Evolutionary conservation across 1,140 invertebrate genomes (phyloP).

Genomic region (Drosophila lini): DNA sequence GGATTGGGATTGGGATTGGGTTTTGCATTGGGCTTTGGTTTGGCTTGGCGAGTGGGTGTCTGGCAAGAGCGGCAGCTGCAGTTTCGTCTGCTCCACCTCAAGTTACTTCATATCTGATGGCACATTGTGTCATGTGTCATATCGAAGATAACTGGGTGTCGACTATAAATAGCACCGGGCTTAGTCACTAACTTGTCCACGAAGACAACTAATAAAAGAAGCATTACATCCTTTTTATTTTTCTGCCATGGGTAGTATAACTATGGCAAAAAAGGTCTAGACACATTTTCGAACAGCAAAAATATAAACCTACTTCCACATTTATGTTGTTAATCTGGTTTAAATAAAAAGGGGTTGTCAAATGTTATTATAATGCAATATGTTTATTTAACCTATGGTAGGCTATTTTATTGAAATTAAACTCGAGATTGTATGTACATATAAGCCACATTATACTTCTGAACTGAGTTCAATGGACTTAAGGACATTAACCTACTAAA

Average conservation of each 20-base stretch:
- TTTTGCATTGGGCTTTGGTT: not conserved
- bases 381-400: too few relatives aligned
- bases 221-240: not conserved
- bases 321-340: not conserved
- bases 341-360: not conserved
- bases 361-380: too few relatives aligned
- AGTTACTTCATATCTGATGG: constrained; percentile 19
- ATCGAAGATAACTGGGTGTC: constrained; percentile 18
- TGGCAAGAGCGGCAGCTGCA: constrained; percentile 4
- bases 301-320: not conserved
- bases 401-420: too few relatives aligned
- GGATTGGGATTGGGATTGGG: constrained; percentile 16
- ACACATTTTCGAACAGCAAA: not conserved
- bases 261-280: not conserved
- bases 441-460: too few relatives aligned
- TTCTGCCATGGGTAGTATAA: not conserved
- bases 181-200: constrained; percentile 9
- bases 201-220: not conserved
- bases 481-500: too few relatives aligned
- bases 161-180: constrained; percentile 17
- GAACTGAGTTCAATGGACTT: too few relatives aligned
- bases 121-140: constrained; percentile 13
- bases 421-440: too few relatives aligned
- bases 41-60: constrained; percentile 7
- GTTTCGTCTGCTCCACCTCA: constrained; percentile 13